Base-by-base conservation (phyloP, 2,888 invertebrate genomes). In the Brachyopa scutellaris region DNA sequence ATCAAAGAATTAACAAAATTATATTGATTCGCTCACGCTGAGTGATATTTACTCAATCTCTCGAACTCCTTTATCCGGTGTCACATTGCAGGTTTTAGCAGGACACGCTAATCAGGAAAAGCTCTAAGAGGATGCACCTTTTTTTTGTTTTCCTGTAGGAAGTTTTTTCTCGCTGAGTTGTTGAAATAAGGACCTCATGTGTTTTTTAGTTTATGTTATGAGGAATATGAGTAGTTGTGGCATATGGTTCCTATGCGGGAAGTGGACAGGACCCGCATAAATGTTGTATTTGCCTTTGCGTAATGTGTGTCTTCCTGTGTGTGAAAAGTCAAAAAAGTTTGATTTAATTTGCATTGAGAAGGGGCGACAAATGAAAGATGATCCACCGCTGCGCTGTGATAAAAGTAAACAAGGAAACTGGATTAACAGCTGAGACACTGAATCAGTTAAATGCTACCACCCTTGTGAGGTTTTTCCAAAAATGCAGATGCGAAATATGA, bases 211-310 rank as follows among this genome's bases (percentile, higher is more conserved):
- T 55, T 57, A 26, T 17, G 7, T 42, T 49, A 36, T 36, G 33
- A 49, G 62, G 21, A 74, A 80, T 76, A 59, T 82, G 77, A 59
- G 59, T 33, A 59, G 59, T 8, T 11, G 49, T 70, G 77, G 36
- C 80, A 82, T 82, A 82, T 82, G 76, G 76, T 82, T 53, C 31
- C 21, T 57, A 69, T 64, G 70, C 61, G 74, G 67, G 57, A 57
- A 53, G 55, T 17, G 15, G 26, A 49, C 67, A 31, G 45, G 33
- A 53, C 80, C 80, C 76, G 80, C 57, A 82, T 59, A 38, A 38
- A 76, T 45, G 33, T 59, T 69, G 8, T 64, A 36, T 45, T 64
- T 70, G 33, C 45, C 31, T 23, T 47, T 23, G 42, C 11, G 33
- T 40, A 67, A 55, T 57, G 42, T 55, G 33, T 26, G 13, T 26